Percentiles rank a stretch among this genome's conserved stretches.
Evolutionary conservation across 2,888 invertebrate species (phyloP).

Genomic region (Thymelicus acteon): DNA sequence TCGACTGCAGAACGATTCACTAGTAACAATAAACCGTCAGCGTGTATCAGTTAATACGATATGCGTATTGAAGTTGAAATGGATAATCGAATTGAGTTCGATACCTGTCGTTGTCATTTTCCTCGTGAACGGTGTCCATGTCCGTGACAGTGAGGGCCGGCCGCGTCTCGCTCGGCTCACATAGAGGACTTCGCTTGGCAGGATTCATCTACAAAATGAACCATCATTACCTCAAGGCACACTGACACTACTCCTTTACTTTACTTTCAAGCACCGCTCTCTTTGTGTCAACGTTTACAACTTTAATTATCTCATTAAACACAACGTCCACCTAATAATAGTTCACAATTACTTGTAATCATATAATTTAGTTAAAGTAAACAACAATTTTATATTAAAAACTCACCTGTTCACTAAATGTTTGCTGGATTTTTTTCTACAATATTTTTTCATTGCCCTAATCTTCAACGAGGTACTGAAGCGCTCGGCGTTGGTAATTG

Average conservation of each 20-base stretch:
- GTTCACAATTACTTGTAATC: no score
- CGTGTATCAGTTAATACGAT: no score
- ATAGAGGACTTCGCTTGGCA: constrained; percentile 62
- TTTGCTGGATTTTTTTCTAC: constrained; percentile 59
- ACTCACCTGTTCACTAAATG: constrained; percentile 65
- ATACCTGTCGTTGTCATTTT: constrained; percentile 79
- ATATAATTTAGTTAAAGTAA: not conserved
- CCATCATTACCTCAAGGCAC: constrained; percentile 29
- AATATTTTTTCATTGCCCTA: constrained; percentile 72
- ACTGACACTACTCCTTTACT: not conserved
- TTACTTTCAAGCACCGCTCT: not conserved
- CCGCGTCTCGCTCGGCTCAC: constrained; percentile 65
- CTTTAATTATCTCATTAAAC: not conserved
- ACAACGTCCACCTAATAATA: not conserved
- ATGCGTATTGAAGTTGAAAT: not conserved
- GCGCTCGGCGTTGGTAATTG: constrained; percentile 58
- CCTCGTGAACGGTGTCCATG: constrained; percentile 81
- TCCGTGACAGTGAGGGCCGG: constrained; percentile 75
- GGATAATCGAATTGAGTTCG: not conserved
- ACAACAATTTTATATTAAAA: constrained; percentile 14
- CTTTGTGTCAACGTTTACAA: not conserved
- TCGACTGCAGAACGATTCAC: no score
- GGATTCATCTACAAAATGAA: constrained; percentile 72
- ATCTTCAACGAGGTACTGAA: constrained; percentile 58
- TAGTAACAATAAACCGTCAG: no score